These are phyloP conservation scores for Galeruca laticollis DNA, from an alignment of 2,888 invertebrate genomes.

Conservation along the genomic window DNA sequence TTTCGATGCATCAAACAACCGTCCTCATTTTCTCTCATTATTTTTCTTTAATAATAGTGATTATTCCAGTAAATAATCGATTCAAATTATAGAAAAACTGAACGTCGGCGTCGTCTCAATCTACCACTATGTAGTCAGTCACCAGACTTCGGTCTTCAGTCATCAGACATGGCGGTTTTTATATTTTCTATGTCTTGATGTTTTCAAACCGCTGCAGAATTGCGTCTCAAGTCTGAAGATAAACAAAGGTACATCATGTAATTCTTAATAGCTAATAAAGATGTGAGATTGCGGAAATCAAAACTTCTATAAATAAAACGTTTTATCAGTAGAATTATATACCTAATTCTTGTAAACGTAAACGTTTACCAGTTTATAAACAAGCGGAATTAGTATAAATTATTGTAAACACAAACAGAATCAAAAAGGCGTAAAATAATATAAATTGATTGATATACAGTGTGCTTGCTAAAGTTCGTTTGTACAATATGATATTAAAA, in stretches of 20 bases:
- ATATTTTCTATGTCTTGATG: neutral
- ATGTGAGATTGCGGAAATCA: constrained; percentile 32
- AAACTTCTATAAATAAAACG: constrained; percentile 2
- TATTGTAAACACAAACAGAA: no score
- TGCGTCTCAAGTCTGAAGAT: constrained; percentile 25
- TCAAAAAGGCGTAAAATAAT: no score
- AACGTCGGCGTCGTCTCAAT: neutral
- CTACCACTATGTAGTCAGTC: neutral
- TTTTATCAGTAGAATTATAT: constrained; percentile 27
- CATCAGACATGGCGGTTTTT: constrained; percentile 4
- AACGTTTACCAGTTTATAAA: constrained; percentile 13
- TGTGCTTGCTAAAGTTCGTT: no score
- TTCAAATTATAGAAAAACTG: neutral
- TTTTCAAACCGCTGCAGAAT: neutral
- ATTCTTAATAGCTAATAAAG: constrained; percentile 30
- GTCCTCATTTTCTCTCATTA: no score
- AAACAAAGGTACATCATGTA: constrained; percentile 30
- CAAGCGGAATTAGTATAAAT: neutral
- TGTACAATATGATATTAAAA: no score
- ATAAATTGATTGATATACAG: no score
- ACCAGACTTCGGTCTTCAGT: neutral
- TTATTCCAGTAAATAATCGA: neutral
- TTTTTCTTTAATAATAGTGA: neutral
- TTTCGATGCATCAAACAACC: no score
- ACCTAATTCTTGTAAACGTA: constrained; percentile 22